Conservation (phyloP, 2,797 vertebrate genomes). For the Myotis daubentonii region DNA sequence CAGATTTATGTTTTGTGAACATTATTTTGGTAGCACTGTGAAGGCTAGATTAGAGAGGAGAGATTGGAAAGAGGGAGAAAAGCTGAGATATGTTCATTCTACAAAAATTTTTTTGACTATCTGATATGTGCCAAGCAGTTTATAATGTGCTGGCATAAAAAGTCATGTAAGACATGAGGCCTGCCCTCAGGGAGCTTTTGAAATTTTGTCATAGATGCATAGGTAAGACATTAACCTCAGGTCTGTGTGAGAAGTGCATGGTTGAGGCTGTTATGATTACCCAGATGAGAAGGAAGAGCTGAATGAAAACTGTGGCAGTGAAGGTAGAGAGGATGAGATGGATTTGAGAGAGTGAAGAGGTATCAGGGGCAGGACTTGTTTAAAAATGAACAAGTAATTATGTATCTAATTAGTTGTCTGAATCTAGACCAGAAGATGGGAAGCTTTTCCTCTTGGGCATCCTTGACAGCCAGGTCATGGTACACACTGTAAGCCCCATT, state of each 20-base stretch:
- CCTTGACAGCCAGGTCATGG: background rate
- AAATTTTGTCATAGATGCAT: background rate
- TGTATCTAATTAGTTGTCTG: background rate
- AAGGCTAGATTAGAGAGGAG: background rate
- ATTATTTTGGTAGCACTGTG: background rate
- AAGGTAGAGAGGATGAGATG: background rate
- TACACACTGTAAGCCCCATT: background rate
- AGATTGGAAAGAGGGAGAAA: background rate
- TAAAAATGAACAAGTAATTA: background rate
- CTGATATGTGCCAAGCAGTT: background rate
- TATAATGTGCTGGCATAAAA: conserved; percentile 12
- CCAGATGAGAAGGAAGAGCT: background rate
- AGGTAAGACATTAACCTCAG: background rate
- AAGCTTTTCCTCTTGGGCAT: background rate
- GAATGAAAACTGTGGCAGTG: background rate
- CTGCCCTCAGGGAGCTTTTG: background rate
- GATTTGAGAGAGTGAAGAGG: background rate
- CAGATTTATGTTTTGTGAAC: conserved; percentile 5
- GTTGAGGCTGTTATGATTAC: background rate
- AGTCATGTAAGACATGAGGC: background rate
- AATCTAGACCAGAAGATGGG: background rate
- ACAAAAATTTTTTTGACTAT: background rate
- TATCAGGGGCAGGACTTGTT: background rate
- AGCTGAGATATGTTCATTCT: background rate
- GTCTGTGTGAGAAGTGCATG: background rate